phyloP scores from a whole-genome alignment of 2,888 invertebrate species.

The Neocrepidodera transversa region DNA sequence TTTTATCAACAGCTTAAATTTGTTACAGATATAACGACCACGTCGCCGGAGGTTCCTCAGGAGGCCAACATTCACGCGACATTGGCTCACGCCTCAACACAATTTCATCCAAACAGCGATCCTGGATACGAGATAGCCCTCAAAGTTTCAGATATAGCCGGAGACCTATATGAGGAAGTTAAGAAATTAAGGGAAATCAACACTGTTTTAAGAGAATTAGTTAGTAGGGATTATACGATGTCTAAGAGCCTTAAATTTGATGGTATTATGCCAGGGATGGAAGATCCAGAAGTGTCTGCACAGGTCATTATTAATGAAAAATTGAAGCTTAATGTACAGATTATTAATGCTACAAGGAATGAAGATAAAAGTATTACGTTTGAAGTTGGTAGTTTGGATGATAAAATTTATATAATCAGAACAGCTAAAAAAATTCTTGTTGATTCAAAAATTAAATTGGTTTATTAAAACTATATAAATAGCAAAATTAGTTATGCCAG shows the following conservation, averaged over 20 bases:
- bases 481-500: no score
- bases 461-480: constrained; percentile 31
- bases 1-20: constrained; percentile 30
- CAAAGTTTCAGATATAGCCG: constrained; percentile 40
- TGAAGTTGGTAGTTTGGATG: constrained; percentile 43
- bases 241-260: constrained; percentile 39
- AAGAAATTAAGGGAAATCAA: constrained; percentile 38
- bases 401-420: constrained; percentile 47
- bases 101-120: constrained; percentile 22
- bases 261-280: constrained; percentile 39
- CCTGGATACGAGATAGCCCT: constrained; percentile 24
- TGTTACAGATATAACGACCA: constrained; percentile 32
- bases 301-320: constrained; percentile 47
- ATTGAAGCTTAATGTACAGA: constrained; percentile 42
- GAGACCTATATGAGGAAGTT: constrained; percentile 38
- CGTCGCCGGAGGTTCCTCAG: constrained; percentile 17
- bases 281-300: constrained; percentile 38
- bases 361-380: constrained; percentile 46
- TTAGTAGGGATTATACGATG: constrained; percentile 36
- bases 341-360: constrained; percentile 43
- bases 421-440: constrained; percentile 44
- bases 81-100: constrained; percentile 21
- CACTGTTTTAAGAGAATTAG: constrained; percentile 36
- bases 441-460: constrained; percentile 42
- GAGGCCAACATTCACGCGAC: constrained; percentile 28